These are phyloP conservation scores for Pocillopora grandis DNA, from an alignment of 92 coral and sea anemone species.

Conservation along the genomic window DNA sequence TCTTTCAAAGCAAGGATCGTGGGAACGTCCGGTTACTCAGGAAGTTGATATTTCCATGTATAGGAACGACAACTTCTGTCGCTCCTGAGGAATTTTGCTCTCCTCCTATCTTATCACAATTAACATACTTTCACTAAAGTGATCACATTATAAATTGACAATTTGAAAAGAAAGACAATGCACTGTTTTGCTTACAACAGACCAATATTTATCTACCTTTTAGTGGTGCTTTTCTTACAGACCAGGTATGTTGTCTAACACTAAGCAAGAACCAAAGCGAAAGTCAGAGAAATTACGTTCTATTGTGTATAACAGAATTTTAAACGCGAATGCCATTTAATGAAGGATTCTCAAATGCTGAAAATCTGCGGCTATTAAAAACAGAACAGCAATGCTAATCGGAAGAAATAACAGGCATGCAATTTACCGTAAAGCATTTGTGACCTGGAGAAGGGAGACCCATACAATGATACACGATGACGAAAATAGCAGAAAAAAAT, in stretches of 20 bases:
- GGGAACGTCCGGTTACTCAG: constrained; percentile 13
- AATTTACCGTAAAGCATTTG: constrained; percentile 14
- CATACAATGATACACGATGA: not conserved
- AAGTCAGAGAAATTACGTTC: not conserved
- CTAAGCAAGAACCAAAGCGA: not conserved
- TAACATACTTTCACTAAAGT: constrained; percentile 27
- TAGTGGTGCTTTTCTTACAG: not conserved
- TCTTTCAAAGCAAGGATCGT: not conserved
- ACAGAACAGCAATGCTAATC: not conserved
- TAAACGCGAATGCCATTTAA: not conserved
- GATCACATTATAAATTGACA: constrained; percentile 13
- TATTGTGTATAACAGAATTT: not conserved
- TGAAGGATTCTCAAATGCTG: not conserved
- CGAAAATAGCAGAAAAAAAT: not conserved
- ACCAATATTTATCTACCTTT: not conserved
- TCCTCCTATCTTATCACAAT: constrained; percentile 21
- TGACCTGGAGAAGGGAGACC: constrained; percentile 1
- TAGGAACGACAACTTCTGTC: not conserved
- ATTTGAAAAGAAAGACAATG: constrained; percentile 1
- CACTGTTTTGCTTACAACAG: not conserved
- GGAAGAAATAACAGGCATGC: not conserved
- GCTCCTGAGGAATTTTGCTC: constrained; percentile 16
- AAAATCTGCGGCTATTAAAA: not conserved
- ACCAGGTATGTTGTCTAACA: not conserved
- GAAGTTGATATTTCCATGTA: not conserved